phyloP scores from a whole-genome alignment of 2,888 invertebrate genomes.

The Cryptops parisi region DNA sequence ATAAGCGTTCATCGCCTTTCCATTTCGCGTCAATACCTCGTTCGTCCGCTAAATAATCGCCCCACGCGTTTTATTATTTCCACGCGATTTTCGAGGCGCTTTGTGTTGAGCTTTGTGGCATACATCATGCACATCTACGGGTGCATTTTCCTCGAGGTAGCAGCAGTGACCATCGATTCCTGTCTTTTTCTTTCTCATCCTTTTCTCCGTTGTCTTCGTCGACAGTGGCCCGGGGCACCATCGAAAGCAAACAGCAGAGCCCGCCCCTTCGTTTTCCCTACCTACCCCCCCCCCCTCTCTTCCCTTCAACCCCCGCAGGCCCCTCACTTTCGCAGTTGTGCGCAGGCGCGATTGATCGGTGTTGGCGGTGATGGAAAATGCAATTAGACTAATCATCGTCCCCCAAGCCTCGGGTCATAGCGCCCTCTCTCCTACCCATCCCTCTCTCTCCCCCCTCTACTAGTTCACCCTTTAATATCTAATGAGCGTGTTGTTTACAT shows the following conservation, averaged over 20 bases:
- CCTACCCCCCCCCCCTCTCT: neutral
- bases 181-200: too few species aligned
- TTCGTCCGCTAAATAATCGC: too few species aligned
- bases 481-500: too few species aligned
- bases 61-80: too few species aligned
- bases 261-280: neutral
- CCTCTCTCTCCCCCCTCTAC: neutral
- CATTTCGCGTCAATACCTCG: too few species aligned
- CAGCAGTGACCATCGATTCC: too few species aligned
- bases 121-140: too few species aligned
- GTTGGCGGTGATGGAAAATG: neutral
- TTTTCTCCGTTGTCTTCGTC: neutral
- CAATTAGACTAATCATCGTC: conserved; percentile 2
- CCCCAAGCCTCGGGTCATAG: neutral
- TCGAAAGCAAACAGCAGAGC: neutral
- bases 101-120: too few species aligned
- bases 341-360: conserved; percentile 1
- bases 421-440: neutral
- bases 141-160: too few species aligned
- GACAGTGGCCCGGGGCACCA: neutral
- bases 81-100: too few species aligned
- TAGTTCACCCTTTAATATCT: neutral
- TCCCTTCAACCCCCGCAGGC: neutral
- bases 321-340: too few species aligned
- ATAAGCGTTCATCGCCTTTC: too few species aligned